Conservation (phyloP, 2,888 invertebrate species). For the Polyploca ridens region DNA sequence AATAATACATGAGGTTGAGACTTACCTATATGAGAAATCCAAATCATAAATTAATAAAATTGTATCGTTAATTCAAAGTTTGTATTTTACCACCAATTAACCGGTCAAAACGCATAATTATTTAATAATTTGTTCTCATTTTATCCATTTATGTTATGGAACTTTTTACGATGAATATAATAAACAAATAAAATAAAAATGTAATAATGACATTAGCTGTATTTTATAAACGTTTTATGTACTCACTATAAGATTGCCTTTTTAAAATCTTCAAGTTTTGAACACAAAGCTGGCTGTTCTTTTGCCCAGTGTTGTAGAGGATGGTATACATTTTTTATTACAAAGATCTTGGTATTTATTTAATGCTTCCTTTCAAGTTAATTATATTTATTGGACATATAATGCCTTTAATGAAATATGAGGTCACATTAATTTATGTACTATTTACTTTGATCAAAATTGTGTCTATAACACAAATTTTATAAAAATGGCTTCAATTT, state of each 20-base stretch:
- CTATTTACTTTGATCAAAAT: too few species aligned
- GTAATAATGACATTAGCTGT: background rate
- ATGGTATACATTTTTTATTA: background rate
- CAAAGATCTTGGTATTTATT: background rate
- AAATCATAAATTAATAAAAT: background rate
- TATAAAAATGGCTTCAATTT: too few species aligned
- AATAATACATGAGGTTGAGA: too few species aligned
- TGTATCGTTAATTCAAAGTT: background rate
- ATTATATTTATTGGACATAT: too few species aligned
- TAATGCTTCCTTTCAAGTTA: background rate
- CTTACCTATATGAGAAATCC: too few species aligned
- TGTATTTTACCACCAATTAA: background rate
- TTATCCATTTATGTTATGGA: background rate
- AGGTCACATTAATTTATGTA: too few species aligned
- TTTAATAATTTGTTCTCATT: background rate
- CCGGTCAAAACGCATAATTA: background rate
- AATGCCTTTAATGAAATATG: too few species aligned
- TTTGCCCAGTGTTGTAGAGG: background rate
- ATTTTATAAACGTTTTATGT: background rate
- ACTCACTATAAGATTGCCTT: background rate
- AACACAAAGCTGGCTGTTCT: background rate
- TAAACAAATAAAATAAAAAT: background rate
- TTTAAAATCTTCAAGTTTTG: background rate
- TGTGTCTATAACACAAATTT: too few species aligned
- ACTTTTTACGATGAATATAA: background rate